Conservation (phyloP, 2,113 vertebrate species). For the Tachycineta bicolor region DNA sequence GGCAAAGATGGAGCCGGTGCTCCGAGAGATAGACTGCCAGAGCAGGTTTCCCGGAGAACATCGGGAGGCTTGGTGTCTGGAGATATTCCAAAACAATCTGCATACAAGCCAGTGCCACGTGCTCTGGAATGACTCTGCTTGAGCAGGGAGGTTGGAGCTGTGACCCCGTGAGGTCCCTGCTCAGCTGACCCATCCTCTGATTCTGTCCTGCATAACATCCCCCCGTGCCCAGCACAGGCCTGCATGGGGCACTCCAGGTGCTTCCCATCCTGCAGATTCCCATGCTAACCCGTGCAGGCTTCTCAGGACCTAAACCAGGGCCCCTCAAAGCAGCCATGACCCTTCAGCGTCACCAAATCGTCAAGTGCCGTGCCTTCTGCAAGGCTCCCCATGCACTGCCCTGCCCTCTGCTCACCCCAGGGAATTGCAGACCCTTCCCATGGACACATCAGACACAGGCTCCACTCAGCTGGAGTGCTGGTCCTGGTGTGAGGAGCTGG, state of each 20-base stretch:
- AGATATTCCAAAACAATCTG: too few species aligned
- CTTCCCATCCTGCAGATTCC: not conserved
- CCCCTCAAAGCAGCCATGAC: too few species aligned
- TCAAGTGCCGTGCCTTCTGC: rapidly evolving
- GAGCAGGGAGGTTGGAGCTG: not conserved
- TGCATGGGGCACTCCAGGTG: not conserved
- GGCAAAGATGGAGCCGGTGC: too few species aligned
- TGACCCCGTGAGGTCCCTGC: not conserved
- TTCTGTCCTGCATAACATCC: too few species aligned
- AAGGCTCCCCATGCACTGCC: not conserved
- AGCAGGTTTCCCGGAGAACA: too few species aligned
- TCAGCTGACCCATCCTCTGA: too few species aligned
- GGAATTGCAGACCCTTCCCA: not conserved
- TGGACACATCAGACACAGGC: too few species aligned
- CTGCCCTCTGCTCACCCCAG: not conserved
- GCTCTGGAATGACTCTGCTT: not conserved
- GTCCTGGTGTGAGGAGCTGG: rapidly evolving
- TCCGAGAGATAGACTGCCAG: too few species aligned
- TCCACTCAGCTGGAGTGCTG: not conserved
- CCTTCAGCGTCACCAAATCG: not conserved
- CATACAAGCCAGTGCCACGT: too few species aligned
- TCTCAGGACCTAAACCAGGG: not conserved
- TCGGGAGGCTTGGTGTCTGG: too few species aligned
- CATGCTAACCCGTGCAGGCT: rapidly evolving
- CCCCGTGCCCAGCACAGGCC: rapidly evolving